Base-by-base conservation (phyloP, 2,888 invertebrate genomes). In the Agonopterix subpropinquella region DNA sequence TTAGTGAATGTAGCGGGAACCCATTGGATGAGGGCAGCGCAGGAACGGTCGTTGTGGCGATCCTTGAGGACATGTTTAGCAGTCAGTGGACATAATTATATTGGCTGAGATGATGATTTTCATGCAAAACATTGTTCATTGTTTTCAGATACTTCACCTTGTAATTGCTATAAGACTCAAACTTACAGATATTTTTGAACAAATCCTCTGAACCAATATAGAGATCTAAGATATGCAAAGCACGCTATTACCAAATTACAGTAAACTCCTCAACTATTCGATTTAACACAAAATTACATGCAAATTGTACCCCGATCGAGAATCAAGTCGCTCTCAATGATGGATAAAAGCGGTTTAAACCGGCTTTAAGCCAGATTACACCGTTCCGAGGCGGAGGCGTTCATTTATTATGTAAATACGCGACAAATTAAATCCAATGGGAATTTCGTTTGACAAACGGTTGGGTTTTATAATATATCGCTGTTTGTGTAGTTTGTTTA, bases 391-490 rank as follows among this genome's bases (percentile, higher is more conserved):
- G 78, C 75, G 71, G 74, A 80, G 80, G 77, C 80, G 79, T 80
- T 86, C 85, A 86, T 87, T 86, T 85, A 87, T 86, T 86, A 87
- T 86, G 86, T 85, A 86, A 87, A 87, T 87, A 86, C 82, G 72
- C 78, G 83, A 87, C 86, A 85, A 87, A 86, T 86, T 87, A 87
- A 87, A 85, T 85, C 86, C 86, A 67, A 80, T 77, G 78, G 82
- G 84, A 80, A 77, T 83, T 81, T 77, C 77, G 77, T 80, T 84
- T 83, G 84, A 84, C 80, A 84, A 81, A 78, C 76, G 82, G 69
- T 72, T 70, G 70, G 69, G 71, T 66, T 65, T 70, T 65, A 67
- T 67, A 74, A 78, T 72, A 54, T 69, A 71, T 67, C 63, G 64
- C 65, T 66, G 63, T 69, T 69, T 66, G 61, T 55, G 68, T 68